Conservation (phyloP, 2,888 invertebrate genomes). For the Alloscopus bannaensis region DNA sequence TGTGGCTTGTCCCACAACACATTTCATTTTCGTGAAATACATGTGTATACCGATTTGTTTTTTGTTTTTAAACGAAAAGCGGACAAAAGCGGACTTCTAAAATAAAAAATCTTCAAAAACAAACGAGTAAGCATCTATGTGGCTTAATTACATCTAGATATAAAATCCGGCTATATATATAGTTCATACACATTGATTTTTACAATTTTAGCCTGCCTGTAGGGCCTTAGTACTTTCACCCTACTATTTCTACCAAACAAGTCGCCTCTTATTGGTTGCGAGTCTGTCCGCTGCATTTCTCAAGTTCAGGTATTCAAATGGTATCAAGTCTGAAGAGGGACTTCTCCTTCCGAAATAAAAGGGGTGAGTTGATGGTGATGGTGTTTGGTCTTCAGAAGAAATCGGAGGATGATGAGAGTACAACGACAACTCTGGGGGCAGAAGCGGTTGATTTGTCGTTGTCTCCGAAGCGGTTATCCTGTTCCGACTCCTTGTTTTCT, state of each 20-base stretch:
- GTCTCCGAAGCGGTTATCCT: constrained; percentile 16
- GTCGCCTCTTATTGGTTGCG: constrained; percentile 26
- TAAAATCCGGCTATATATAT: background rate
- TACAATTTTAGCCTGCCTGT: no score
- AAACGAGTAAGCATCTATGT: no score
- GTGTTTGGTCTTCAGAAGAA: background rate
- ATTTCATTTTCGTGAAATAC: background rate
- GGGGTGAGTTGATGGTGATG: constrained; percentile 2
- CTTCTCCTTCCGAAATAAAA: constrained; percentile 33
- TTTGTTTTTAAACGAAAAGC: background rate
- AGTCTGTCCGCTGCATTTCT: constrained; percentile 37
- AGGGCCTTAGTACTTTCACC: no score
- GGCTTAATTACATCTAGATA: no score
- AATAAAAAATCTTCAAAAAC: background rate
- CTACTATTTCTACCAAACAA: constrained; percentile 41
- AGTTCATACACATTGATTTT: no score
- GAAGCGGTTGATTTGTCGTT: constrained; percentile 34
- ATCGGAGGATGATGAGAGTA: constrained; percentile 12
- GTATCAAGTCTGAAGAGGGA: constrained; percentile 20
- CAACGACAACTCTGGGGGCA: constrained; percentile 33
- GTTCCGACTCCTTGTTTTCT: constrained; percentile 42
- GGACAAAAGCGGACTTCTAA: background rate
- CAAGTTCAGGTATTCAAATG: constrained; percentile 52
- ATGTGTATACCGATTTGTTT: background rate
- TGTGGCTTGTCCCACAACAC: background rate